A percentile compares a stretch with the other conserved stretches of the same genome.
phyloP scores from a whole-genome alignment of 2,888 invertebrate species.

The Epirrhoe alternata region DNA sequence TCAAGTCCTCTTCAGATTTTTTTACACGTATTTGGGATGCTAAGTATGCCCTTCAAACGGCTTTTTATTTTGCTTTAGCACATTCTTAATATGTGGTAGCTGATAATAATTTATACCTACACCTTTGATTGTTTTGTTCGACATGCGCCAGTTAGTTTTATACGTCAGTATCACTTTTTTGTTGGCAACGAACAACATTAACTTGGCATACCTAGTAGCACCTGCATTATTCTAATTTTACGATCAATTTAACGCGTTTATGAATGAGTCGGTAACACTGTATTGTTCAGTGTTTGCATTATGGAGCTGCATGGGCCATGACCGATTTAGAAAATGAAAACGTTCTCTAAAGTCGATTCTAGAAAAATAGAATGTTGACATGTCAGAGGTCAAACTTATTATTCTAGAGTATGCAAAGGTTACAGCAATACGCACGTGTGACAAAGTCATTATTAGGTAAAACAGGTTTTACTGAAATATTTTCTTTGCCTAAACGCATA shows the following conservation, averaged over 20 bases:
- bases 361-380: constrained; percentile 20
- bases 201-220: constrained; percentile 4
- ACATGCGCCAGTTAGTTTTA: constrained; percentile 15
- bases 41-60: not conserved
- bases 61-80: not conserved
- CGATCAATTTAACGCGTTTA: constrained; percentile 43
- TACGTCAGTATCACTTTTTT: constrained; percentile 31
- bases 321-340: constrained; percentile 25
- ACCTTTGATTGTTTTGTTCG: not conserved
- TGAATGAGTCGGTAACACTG: constrained; percentile 39
- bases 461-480: not conserved
- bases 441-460: not conserved
- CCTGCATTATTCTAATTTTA: constrained; percentile 42
- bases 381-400: constrained; percentile 23
- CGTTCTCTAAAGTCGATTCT: constrained; percentile 9
- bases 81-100: not conserved
- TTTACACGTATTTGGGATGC: not conserved
- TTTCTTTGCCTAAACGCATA: not conserved
- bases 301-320: constrained; percentile 23
- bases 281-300: constrained; percentile 19
- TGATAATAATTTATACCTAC: not conserved
- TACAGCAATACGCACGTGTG: constrained; percentile 9
- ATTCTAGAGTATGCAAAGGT: constrained; percentile 4
- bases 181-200: constrained; percentile 31
- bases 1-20: constrained; percentile 11